Percentiles rank a stretch among this genome's conserved stretches.
These are phyloP conservation scores for Saccopteryx bilineata DNA, from an alignment of 2,113 vertebrate species.

Conservation along the genomic window DNA sequence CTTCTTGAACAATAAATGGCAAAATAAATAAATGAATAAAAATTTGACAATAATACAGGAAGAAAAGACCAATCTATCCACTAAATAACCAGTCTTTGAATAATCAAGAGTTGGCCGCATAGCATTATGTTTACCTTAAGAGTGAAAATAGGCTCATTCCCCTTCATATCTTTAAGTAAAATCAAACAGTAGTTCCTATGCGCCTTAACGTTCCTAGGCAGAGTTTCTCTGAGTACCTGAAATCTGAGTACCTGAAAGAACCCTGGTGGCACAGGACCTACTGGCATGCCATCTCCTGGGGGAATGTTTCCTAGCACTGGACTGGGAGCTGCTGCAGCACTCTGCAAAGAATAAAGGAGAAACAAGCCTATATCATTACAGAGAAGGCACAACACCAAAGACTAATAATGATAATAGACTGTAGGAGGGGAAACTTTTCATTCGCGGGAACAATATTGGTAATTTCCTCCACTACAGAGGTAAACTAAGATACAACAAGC, in stretches of 20 bases:
- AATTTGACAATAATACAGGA: background rate
- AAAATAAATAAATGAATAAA: slow-evolving; percentile 48
- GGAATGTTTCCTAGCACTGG: slow-evolving; percentile 98
- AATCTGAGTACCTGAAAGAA: slow-evolving; percentile 99
- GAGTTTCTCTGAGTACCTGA: slow-evolving; percentile 94
- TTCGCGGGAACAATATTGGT: slow-evolving; percentile 57
- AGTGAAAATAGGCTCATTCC: slow-evolving; percentile 79
- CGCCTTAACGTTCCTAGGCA: slow-evolving; percentile 85
- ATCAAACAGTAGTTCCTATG: slow-evolving; percentile 80
- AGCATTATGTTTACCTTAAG: slow-evolving; percentile 30
- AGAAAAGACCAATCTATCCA: background rate
- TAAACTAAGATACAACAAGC: slow-evolving; percentile 59
- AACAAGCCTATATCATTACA: slow-evolving; percentile 91
- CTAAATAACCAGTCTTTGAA: background rate
- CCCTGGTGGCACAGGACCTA: slow-evolving; percentile 97
- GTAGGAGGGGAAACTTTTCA: slow-evolving; percentile 69
- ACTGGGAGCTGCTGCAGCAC: slow-evolving; percentile 97
- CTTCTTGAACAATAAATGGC: slow-evolving; percentile 28
- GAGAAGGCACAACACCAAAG: slow-evolving; percentile 85
- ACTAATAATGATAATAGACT: slow-evolving; percentile 77
- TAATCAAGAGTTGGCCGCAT: slow-evolving; percentile 74
- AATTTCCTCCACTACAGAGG: slow-evolving; percentile 65
- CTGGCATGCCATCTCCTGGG: slow-evolving; percentile 98
- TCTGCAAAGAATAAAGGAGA: slow-evolving; percentile 93
- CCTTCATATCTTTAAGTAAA: slow-evolving; percentile 78